These are phyloP conservation scores for Plutomurus gul DNA, from an alignment of 1,140 invertebrate genomes.

Conservation along the genomic window DNA sequence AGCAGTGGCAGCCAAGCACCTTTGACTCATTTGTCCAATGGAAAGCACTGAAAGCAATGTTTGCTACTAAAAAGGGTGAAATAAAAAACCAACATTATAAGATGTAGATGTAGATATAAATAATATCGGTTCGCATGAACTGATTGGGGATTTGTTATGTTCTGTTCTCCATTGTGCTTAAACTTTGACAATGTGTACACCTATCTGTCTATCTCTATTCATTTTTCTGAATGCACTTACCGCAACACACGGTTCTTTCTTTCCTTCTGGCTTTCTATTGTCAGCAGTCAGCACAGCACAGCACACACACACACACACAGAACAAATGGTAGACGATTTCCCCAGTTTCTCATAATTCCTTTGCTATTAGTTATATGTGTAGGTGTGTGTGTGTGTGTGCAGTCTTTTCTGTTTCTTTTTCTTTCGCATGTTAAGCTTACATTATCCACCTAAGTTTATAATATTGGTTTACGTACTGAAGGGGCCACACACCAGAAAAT, in stretches of 20 bases:
- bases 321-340: too few species aligned
- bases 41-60: too few species aligned
- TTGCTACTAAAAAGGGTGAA: too few species aligned
- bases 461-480: slow-evolving; percentile 37
- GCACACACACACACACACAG: too few species aligned
- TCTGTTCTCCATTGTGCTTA: background rate
- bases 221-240: background rate
- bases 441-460: slow-evolving; percentile 42
- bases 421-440: slow-evolving; percentile 46
- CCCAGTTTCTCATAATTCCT: too few species aligned
- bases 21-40: too few species aligned
- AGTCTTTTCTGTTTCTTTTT: background rate
- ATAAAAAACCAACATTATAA: too few species aligned
- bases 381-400: background rate
- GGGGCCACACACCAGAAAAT: slow-evolving; percentile 50
- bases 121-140: background rate
- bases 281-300: background rate
- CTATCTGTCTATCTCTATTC: background rate
- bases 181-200: background rate
- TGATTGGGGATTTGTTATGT: background rate
- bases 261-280: background rate
- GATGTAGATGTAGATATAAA: background rate
- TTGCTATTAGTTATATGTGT: too few species aligned
- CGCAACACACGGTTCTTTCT: background rate
- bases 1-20: too few species aligned